phyloP scores from a whole-genome alignment of 2,888 invertebrate genomes.

The Pediacus dermestoides region DNA sequence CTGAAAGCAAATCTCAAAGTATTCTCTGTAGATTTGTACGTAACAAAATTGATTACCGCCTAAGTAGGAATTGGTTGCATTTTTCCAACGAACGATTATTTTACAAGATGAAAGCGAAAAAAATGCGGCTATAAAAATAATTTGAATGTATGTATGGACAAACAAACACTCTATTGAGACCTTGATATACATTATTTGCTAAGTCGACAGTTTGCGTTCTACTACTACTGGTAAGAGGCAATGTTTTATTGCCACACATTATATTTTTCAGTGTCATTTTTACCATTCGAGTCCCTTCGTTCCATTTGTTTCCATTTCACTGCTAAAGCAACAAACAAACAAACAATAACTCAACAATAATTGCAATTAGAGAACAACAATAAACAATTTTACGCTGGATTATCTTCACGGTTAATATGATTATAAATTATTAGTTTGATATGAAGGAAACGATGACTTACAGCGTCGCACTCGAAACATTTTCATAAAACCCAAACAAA shows the following conservation, averaged over 20 bases:
- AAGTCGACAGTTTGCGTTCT: constrained; percentile 28
- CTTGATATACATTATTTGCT: constrained; percentile 31
- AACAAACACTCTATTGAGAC: constrained; percentile 31
- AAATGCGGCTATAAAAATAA: constrained; percentile 37
- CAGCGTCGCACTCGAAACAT: too few species aligned
- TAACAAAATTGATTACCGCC: constrained; percentile 6
- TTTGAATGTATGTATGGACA: constrained; percentile 43
- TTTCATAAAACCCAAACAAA: too few species aligned
- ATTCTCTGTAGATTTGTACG: constrained; percentile 13
- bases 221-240: constrained; percentile 35
- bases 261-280: constrained; percentile 40
- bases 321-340: not conserved
- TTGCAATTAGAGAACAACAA: not conserved
- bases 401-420: too few species aligned
- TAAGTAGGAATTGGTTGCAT: constrained; percentile 11
- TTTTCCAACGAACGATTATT: constrained; percentile 21
- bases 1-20: constrained; percentile 6
- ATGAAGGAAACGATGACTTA: too few species aligned
- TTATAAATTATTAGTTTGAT: too few species aligned
- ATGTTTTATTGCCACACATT: constrained; percentile 40
- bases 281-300: constrained; percentile 23
- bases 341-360: constrained; percentile 13
- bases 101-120: constrained; percentile 21
- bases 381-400: too few species aligned
- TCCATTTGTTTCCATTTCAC: constrained; percentile 3